Percentiles rank a stretch among this genome's conserved stretches.
Evolutionary conservation across 2,888 invertebrate species (phyloP).

Genomic region (Lordiphosa fenestrarum): DNA sequence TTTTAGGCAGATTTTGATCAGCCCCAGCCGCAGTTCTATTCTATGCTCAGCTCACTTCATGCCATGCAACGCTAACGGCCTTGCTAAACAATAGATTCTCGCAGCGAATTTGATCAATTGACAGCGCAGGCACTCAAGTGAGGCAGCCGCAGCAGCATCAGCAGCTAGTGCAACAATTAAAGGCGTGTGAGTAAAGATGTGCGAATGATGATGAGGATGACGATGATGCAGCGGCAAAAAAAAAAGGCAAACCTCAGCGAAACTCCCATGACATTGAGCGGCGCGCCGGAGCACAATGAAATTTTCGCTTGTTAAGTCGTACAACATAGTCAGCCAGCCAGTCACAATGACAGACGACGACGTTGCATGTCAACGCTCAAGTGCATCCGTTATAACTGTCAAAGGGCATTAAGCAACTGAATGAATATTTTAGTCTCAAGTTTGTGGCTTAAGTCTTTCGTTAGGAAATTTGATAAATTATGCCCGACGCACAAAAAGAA

Average conservation of each 20-base stretch:
- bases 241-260: slow-evolving; percentile 16
- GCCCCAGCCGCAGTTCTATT: slow-evolving; percentile 19
- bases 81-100: slow-evolving; percentile 69
- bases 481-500: slow-evolving; percentile 21
- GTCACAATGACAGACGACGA: slow-evolving; percentile 48
- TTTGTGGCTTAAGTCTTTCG: slow-evolving; percentile 39
- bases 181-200: slow-evolving; percentile 43
- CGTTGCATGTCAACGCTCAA: slow-evolving; percentile 56
- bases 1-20: slow-evolving; percentile 45
- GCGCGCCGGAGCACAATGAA: slow-evolving; percentile 54
- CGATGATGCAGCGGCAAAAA: slow-evolving; percentile 23
- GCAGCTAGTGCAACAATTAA: slow-evolving; percentile 55
- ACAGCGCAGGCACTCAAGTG: slow-evolving; percentile 54
- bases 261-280: slow-evolving; percentile 75
- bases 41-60: slow-evolving; percentile 42
- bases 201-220: slow-evolving; percentile 27
- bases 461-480: slow-evolving; percentile 37
- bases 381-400: slow-evolving; percentile 76
- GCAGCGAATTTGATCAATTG: slow-evolving; percentile 64
- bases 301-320: slow-evolving; percentile 46
- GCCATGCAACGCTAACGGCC: slow-evolving; percentile 72
- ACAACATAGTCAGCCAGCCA: slow-evolving; percentile 7
- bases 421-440: slow-evolving; percentile 12
- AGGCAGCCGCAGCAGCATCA: slow-evolving; percentile 34
- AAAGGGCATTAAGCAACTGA: slow-evolving; percentile 33